These are phyloP conservation scores for Oopsacas minuta DNA, from an alignment of 37 sponge, comb jelly and placozoan species.

Conservation along the genomic window DNA sequence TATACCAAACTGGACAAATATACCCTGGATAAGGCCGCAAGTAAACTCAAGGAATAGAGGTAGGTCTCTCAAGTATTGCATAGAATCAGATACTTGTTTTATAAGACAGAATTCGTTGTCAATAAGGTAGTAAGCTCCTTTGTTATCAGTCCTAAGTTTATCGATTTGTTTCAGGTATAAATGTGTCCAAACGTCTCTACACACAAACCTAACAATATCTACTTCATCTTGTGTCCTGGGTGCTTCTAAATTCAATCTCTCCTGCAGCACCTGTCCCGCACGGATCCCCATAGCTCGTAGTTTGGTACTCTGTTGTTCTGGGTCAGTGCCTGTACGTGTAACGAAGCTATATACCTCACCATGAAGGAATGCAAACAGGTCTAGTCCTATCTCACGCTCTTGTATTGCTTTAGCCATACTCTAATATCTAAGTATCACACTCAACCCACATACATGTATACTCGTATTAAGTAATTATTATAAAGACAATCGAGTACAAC, in stretches of 20 bases:
- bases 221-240: constrained; percentile 65
- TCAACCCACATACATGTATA: too few species aligned
- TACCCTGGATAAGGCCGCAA: background rate
- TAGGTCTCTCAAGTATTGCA: background rate
- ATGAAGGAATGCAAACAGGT: background rate
- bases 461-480: too few species aligned
- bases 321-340: background rate
- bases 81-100: background rate
- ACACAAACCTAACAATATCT: constrained; percentile 64
- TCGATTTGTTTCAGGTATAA: constrained; percentile 68
- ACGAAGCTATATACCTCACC: background rate
- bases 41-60: background rate
- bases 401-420: background rate
- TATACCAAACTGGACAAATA: background rate
- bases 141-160: constrained; percentile 72
- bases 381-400: background rate
- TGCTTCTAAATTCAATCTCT: constrained; percentile 35
- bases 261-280: constrained; percentile 57
- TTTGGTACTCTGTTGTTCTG: background rate
- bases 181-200: constrained; percentile 62
- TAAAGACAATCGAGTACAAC: too few species aligned
- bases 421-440: too few species aligned
- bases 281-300: constrained; percentile 54
- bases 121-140: constrained; percentile 25
- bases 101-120: background rate